phyloP scores from a whole-genome alignment of 2,113 vertebrate species.

The Tetrax tetrax region DNA sequence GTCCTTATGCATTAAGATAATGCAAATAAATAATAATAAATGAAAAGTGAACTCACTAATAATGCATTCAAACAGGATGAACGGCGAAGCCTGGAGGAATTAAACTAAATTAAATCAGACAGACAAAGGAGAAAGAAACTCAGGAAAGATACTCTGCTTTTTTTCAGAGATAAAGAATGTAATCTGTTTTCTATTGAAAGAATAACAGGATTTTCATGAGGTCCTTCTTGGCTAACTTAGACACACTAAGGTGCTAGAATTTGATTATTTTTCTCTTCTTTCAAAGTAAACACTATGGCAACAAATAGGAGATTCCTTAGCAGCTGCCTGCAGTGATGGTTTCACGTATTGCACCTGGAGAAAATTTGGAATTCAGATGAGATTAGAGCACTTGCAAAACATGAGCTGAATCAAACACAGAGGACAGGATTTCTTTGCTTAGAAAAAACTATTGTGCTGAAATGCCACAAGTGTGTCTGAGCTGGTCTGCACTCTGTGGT shows the following conservation, averaged over 20 bases:
- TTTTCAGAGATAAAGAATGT: not conserved
- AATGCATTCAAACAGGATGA: not conserved
- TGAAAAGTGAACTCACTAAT: not conserved
- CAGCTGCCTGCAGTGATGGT: not conserved
- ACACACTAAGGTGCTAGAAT: not conserved
- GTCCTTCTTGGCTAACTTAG: not conserved
- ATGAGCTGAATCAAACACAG: not conserved
- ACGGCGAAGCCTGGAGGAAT: not conserved
- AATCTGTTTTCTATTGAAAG: constrained; percentile 3
- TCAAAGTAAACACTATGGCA: not conserved
- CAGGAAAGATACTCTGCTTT: not conserved
- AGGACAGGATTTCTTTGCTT: not conserved
- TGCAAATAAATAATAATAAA: not conserved
- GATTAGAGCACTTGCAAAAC: not conserved
- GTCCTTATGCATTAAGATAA: not conserved
- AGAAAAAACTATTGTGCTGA: not conserved
- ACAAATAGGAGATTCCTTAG: not conserved
- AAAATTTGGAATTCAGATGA: not conserved
- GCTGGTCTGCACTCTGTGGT: not conserved
- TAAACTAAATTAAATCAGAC: not conserved
- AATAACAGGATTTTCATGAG: not conserved
- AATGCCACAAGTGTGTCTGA: not conserved
- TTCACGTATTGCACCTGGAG: not conserved
- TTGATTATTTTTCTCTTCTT: not conserved
- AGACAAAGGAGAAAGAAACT: not conserved